These are phyloP conservation scores for Lagorchestes hirsutus DNA, from an alignment of 2,797 vertebrate species.

Conservation along the genomic window DNA sequence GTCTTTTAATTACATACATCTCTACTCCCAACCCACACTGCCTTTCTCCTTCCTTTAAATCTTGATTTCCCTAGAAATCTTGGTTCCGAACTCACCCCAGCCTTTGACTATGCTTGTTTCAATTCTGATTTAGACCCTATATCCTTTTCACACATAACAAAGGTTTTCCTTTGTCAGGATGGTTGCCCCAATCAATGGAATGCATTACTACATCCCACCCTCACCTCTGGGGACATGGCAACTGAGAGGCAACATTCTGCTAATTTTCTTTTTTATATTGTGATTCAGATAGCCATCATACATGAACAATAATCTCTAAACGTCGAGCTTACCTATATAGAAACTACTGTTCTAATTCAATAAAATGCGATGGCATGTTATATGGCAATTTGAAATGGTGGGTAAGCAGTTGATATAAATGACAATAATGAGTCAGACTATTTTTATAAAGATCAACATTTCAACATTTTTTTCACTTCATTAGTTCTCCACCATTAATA, in stretches of 20 bases:
- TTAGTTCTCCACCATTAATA: not conserved
- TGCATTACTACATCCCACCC: not conserved
- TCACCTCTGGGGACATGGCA: not conserved
- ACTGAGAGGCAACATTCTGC: not conserved
- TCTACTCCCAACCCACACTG: not conserved
- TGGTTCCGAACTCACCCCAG: not conserved
- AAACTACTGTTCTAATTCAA: not conserved
- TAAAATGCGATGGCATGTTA: conserved; percentile 7
- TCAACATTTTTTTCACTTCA: not conserved
- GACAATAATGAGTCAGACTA: not conserved
- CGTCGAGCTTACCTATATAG: not conserved
- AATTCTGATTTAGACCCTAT: not conserved
- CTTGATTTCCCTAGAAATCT: not conserved
- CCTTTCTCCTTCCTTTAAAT: not conserved
- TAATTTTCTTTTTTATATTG: not conserved
- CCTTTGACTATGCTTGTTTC: not conserved
- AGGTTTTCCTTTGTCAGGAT: not conserved
- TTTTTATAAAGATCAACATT: conserved; percentile 24
- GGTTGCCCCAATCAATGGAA: not conserved
- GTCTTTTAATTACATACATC: not conserved
- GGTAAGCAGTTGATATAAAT: conserved; percentile 9
- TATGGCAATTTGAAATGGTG: not conserved
- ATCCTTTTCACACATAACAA: not conserved
- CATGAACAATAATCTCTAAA: not conserved
- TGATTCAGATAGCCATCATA: not conserved